Conservation (phyloP, 2,888 invertebrate species). For the Drosophila fulvimacula region DNA sequence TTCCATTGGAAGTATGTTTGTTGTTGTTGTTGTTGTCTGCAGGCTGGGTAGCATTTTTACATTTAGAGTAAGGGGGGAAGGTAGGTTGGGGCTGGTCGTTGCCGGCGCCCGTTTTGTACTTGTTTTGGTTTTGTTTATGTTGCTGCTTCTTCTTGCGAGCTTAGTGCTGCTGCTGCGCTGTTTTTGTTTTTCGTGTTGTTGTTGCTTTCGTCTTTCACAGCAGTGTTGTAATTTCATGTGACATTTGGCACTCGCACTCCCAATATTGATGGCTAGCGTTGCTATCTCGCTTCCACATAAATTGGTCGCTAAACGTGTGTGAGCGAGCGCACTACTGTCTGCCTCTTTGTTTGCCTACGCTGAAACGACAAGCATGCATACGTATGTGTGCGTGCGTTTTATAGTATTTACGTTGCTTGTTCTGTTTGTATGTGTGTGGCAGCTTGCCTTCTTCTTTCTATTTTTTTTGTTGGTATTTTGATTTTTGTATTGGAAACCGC, state of each 20-base stretch:
- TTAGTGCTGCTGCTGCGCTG: constrained; percentile 38
- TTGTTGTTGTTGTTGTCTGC: constrained; percentile 37
- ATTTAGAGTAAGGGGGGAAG: constrained; percentile 22
- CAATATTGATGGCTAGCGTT: constrained; percentile 40
- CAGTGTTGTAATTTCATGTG: constrained; percentile 70
- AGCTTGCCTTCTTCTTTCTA: constrained; percentile 53
- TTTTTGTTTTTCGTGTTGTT: constrained; percentile 37
- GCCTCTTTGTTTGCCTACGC: constrained; percentile 56
- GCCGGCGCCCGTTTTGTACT: constrained; percentile 54
- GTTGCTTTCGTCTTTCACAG: constrained; percentile 42
- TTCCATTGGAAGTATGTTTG: constrained; percentile 53
- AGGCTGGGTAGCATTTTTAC: constrained; percentile 62
- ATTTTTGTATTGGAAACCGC: constrained; percentile 57
- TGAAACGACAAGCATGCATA: constrained; percentile 23
- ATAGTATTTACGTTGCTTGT: constrained; percentile 47
- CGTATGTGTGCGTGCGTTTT: constrained; percentile 28
- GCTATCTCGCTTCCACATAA: constrained; percentile 63
- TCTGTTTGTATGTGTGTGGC: constrained; percentile 28
- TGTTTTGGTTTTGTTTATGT: constrained; percentile 65
- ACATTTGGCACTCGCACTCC: constrained; percentile 75
- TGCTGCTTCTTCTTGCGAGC: constrained; percentile 55
- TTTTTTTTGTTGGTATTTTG: constrained; percentile 48
- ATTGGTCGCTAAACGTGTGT: constrained; percentile 19
- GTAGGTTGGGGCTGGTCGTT: constrained; percentile 7
- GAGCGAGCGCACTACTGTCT: constrained; percentile 37